Percentiles rank a stretch among this genome's conserved stretches.
phyloP scores from a whole-genome alignment of 2,888 invertebrate genomes.

The Taenaris catops region DNA sequence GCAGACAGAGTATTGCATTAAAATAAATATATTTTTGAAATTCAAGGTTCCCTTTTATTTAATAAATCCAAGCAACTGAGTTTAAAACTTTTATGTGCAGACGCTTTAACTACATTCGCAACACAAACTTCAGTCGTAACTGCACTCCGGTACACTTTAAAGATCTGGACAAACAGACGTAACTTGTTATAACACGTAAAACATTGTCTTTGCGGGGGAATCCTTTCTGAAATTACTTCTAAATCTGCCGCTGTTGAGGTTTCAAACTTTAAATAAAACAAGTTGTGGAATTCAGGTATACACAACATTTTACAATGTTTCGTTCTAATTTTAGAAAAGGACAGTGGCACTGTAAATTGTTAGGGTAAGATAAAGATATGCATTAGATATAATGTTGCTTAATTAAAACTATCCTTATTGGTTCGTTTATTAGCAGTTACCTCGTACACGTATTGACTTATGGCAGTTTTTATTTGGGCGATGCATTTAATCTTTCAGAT shows the following conservation, averaged over 20 bases:
- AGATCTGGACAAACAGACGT: constrained; percentile 12
- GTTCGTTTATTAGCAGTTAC: too few species aligned
- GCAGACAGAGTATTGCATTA: too few species aligned
- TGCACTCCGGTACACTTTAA: constrained; percentile 9
- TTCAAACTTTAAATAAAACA: constrained; percentile 19
- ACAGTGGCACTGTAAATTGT: too few species aligned
- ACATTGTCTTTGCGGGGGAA: constrained; percentile 18
- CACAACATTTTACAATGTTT: constrained; percentile 11
- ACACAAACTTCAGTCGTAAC: constrained; percentile 9
- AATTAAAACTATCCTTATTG: too few species aligned
- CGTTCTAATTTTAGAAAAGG: too few species aligned
- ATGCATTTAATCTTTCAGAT: too few species aligned
- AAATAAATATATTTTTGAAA: background rate
- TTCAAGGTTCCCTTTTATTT: background rate
- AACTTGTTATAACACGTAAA: constrained; percentile 22
- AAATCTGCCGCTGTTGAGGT: constrained; percentile 18
- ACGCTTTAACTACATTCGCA: constrained; percentile 1
- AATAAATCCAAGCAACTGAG: background rate
- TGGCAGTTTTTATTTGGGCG: too few species aligned
- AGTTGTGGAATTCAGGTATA: constrained; percentile 9
- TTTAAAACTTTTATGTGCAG: background rate
- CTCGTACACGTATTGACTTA: too few species aligned
- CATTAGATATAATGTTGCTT: too few species aligned
- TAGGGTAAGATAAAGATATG: too few species aligned
- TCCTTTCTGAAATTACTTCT: constrained; percentile 21